Conservation (phyloP, 2,113 vertebrate genomes). For the Gymnogyps californianus region DNA sequence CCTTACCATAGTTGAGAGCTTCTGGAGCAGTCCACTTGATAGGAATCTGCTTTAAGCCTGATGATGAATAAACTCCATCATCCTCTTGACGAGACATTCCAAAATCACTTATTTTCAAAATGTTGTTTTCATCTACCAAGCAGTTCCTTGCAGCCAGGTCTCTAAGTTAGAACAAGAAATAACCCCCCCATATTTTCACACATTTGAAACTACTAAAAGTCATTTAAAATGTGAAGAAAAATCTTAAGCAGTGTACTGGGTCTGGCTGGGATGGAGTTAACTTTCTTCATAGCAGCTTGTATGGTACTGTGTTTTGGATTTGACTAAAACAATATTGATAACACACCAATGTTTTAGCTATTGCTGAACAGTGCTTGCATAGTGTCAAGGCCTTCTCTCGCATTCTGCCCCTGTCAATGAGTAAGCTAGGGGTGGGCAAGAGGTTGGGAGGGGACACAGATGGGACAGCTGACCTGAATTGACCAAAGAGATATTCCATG, state of each 20-base stretch:
- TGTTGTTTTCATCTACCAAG: conserved; percentile 83
- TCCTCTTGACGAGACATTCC: conserved; percentile 95
- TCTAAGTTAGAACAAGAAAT: conserved; percentile 67
- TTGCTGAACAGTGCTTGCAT: too few species aligned
- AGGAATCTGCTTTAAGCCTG: conserved; percentile 92
- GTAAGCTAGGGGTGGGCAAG: too few species aligned
- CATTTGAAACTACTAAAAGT: conserved; percentile 8
- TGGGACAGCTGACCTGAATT: too few species aligned
- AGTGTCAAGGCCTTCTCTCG: too few species aligned
- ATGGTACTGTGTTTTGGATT: too few species aligned
- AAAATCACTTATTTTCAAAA: conserved; percentile 93
- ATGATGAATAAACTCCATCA: conserved; percentile 91
- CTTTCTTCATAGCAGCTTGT: too few species aligned
- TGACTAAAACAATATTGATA: too few species aligned
- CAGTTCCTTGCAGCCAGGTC: conserved; percentile 93
- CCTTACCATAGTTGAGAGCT: conserved; percentile 90
- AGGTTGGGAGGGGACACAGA: too few species aligned
- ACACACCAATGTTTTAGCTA: too few species aligned
- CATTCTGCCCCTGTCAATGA: too few species aligned
- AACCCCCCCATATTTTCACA: conserved; percentile 24
- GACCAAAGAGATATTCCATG: too few species aligned
- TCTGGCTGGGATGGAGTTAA: not conserved
- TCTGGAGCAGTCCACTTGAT: conserved; percentile 96
- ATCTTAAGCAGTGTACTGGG: not conserved
- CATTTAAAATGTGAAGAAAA: not conserved